Percentiles rank a stretch among this genome's conserved stretches.
Conservation (phyloP, 2,113 vertebrate genomes). For the Forbesichthys agassizii region DNA sequence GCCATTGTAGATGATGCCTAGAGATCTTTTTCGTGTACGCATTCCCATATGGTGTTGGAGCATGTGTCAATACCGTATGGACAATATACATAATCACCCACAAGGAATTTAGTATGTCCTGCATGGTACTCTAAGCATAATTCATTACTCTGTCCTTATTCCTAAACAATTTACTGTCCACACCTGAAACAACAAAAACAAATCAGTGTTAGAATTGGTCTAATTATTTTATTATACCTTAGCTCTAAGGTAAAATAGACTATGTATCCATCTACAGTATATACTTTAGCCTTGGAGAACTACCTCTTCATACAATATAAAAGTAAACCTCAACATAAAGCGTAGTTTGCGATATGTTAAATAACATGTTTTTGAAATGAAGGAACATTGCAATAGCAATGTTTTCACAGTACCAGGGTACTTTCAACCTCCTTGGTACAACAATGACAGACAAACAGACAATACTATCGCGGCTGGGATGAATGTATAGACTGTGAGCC, state of each 20-base stretch:
- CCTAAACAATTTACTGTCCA: too few relatives aligned
- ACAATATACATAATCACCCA: slow-evolving; percentile 28
- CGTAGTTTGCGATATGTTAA: too few relatives aligned
- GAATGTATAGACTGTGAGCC: slow-evolving; percentile 68
- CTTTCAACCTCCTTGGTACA: too few relatives aligned
- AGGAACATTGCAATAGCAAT: too few relatives aligned
- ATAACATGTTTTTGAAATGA: too few relatives aligned
- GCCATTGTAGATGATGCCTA: slow-evolving; percentile 54
- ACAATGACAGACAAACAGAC: slow-evolving; percentile 20
- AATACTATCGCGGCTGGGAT: slow-evolving; percentile 53
- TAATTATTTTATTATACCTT: slow-evolving; percentile 26
- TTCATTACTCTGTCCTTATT: too few relatives aligned
- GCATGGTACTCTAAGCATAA: too few relatives aligned
- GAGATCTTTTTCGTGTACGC: slow-evolving; percentile 55
- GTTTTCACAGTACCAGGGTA: too few relatives aligned
- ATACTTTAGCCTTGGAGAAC: background rate
- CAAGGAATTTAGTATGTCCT: slow-evolving; percentile 2
- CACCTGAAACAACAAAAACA: slow-evolving; percentile 41
- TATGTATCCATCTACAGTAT: background rate
- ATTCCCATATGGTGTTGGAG: slow-evolving; percentile 48
- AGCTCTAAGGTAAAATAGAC: background rate
- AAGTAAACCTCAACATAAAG: too few relatives aligned
- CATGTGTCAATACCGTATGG: slow-evolving; percentile 39
- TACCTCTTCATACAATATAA: too few relatives aligned
- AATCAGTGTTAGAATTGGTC: slow-evolving; percentile 73